phyloP scores from a whole-genome alignment of 2,797 vertebrate species.

The Enteromius viviparus region DNA sequence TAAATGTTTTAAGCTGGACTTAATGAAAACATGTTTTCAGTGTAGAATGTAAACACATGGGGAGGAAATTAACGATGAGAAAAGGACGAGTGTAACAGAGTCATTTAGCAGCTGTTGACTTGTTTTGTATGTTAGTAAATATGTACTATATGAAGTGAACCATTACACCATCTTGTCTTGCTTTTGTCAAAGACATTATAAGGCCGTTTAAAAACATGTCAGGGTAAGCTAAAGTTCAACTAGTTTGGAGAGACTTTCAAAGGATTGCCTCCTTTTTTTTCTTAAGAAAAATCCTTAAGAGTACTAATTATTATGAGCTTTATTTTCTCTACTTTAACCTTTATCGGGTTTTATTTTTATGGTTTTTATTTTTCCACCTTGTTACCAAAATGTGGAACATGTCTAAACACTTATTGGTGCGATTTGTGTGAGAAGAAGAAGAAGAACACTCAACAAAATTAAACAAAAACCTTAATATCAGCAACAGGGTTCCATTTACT shows the following conservation, averaged over 20 bases:
- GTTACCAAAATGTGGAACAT: background rate
- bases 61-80: background rate
- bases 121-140: slow-evolving; percentile 22
- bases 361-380: background rate
- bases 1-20: background rate
- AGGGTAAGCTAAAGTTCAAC: slow-evolving; percentile 14
- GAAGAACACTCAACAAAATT: background rate
- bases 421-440: background rate
- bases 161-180: slow-evolving; percentile 18
- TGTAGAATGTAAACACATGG: background rate
- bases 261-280: background rate
- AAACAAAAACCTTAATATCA: background rate
- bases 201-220: slow-evolving; percentile 3
- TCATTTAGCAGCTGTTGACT: slow-evolving; percentile 21
- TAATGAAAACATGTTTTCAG: background rate
- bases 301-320: background rate
- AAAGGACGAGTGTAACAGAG: slow-evolving; percentile 9
- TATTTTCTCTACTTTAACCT: background rate
- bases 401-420: background rate
- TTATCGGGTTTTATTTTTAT: background rate
- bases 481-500: background rate
- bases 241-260: background rate
- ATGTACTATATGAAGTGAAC: slow-evolving; percentile 17
- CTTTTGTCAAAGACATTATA: slow-evolving; percentile 3
- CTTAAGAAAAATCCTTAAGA: background rate